A percentile compares a stretch with the other conserved stretches of the same genome.
Evolutionary conservation across 2,797 vertebrate species (phyloP).

Genomic region (Taenioides sp.): DNA sequence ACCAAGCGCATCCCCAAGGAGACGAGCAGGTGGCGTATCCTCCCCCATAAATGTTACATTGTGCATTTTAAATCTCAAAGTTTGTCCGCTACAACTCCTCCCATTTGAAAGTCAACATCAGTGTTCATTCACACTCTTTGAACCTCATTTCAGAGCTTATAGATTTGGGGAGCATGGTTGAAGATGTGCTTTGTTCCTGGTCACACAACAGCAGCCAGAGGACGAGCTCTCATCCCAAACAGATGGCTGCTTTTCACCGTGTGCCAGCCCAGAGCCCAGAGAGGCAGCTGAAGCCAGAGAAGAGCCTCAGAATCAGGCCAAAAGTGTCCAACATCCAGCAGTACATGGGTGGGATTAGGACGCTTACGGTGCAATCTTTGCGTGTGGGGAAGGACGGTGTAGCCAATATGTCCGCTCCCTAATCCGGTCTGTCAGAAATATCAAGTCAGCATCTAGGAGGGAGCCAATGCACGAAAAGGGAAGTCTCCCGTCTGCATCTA

Average conservation of each 20-base stretch:
- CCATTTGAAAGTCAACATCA: not conserved
- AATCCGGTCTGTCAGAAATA: conserved; percentile 12
- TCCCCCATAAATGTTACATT: no score
- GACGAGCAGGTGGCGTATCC: no score
- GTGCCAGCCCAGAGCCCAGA: conserved; percentile 46
- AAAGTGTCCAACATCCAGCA: conserved; percentile 22
- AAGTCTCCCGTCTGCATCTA: conserved; percentile 18
- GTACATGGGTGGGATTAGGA: conserved; percentile 12
- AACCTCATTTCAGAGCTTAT: conserved; percentile 17
- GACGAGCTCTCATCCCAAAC: conserved; percentile 61
- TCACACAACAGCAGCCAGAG: conserved; percentile 52
- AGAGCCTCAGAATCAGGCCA: conserved; percentile 31
- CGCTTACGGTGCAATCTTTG: conserved; percentile 9
- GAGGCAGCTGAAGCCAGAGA: conserved; percentile 33
- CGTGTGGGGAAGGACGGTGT: not conserved
- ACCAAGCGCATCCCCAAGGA: no score
- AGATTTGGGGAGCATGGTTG: conserved; percentile 7
- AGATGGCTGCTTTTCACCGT: conserved; percentile 59
- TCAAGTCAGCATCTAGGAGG: conserved; percentile 16
- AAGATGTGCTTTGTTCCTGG: conserved; percentile 39
- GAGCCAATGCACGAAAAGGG: not conserved
- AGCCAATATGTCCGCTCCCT: conserved; percentile 5
- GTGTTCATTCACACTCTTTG: not conserved
- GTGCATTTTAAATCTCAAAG: not conserved
- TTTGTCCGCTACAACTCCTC: not conserved